Conservation (phyloP, 1,140 invertebrate genomes). For the Drosophila saltans region DNA sequence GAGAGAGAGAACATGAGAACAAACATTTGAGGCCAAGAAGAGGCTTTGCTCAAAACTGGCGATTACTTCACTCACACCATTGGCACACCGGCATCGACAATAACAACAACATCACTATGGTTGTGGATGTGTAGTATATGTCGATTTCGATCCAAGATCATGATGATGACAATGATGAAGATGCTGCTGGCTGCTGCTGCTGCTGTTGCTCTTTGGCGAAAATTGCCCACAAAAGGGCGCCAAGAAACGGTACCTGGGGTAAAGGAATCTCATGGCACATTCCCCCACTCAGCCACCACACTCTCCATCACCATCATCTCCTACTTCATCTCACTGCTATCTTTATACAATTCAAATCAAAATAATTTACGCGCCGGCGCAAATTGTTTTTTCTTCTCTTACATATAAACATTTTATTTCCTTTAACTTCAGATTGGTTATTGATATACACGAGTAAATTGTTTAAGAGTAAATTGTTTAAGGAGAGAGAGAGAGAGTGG, state of each 20-base stretch:
- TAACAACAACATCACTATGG: background rate
- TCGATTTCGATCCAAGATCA: constrained; percentile 58
- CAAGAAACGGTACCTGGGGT: constrained; percentile 61
- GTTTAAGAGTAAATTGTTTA: no score
- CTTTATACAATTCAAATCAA: constrained; percentile 75
- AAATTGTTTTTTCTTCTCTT: constrained; percentile 56
- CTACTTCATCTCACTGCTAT: constrained; percentile 10
- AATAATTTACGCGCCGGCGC: constrained; percentile 62
- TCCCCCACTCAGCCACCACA: background rate
- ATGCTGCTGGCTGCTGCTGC: constrained; percentile 55
- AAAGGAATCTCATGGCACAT: constrained; percentile 31
- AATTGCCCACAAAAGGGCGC: constrained; percentile 73
- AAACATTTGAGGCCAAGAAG: constrained; percentile 52
- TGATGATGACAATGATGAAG: constrained; percentile 61
- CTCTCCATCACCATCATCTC: background rate
- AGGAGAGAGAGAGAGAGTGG: background rate
- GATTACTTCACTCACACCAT: constrained; percentile 75
- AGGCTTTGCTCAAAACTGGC: constrained; percentile 48
- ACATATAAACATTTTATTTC: constrained; percentile 15
- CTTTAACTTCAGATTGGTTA: constrained; percentile 19
- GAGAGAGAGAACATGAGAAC: constrained; percentile 47
- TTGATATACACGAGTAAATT: constrained; percentile 26
- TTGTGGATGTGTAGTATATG: constrained; percentile 40
- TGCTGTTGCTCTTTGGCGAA: constrained; percentile 45
- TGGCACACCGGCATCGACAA: constrained; percentile 6